Conservation (phyloP, 2,888 invertebrate species). For the Vanessa cardui region DNA sequence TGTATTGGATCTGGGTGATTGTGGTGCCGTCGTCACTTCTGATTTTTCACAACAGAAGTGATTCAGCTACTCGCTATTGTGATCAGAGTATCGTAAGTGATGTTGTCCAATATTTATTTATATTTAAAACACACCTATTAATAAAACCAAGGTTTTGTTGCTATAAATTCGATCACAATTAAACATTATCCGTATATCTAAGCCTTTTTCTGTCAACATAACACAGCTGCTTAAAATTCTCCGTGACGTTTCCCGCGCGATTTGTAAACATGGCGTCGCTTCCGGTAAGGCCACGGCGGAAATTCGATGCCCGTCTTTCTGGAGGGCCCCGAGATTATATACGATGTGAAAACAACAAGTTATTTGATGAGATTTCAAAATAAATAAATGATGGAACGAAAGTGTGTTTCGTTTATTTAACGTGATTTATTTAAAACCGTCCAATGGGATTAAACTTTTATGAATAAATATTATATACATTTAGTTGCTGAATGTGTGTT, state of each 20-base stretch:
- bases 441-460: no score
- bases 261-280: constrained; percentile 79
- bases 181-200: constrained; percentile 4
- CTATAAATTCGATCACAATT: background rate
- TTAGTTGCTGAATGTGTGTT: no score
- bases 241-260: constrained; percentile 73
- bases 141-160: no score
- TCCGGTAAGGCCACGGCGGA: constrained; percentile 79
- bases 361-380: constrained; percentile 36
- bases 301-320: constrained; percentile 68
- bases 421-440: no score
- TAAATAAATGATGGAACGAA: constrained; percentile 33
- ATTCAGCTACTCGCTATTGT: no score
- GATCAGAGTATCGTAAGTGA: no score
- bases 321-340: constrained; percentile 43
- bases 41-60: no score
- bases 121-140: no score
- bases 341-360: constrained; percentile 41
- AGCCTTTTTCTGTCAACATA: constrained; percentile 56
- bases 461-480: no score
- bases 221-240: constrained; percentile 73
- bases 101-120: no score
- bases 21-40: no score
- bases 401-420: constrained; percentile 16
- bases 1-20: no score